Evolutionary conservation across 2,888 invertebrate species (phyloP), one percentile per base, ranked within the genome.

Genomic region (Trypoxylon attenuatum): DNA sequence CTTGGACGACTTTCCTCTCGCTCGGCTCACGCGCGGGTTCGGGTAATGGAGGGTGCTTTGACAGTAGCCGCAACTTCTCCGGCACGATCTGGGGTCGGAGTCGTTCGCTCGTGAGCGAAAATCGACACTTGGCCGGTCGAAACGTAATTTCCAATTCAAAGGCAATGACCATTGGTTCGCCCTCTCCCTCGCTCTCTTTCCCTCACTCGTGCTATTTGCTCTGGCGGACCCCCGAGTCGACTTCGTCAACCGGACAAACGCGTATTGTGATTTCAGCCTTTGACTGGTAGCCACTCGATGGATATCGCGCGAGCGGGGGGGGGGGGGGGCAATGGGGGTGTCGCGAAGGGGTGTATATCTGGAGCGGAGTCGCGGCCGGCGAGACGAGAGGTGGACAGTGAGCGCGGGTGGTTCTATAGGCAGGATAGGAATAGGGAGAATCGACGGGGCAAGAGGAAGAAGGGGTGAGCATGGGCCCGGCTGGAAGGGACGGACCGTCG

Each of bases 201-300:
- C 50, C 68, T 67, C 60, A 62, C 71, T 33, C 74, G 57, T 70
- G 73, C 78, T 84, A 84, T 84, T 85, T 86, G 83, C 84, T 80
- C 80, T 81, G 61, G 68, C 56, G 43, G 67, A 58, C 73, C 42
- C 23, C 6, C 51, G 60, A 73, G 76, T 73, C 78, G 77, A 79
- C 79, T 81, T 81, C 84, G 85, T 84, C 84, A 83, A 80, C 83
- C 84, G 84, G 84, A 85, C 85, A 85, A 85, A 86, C 85, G 86
- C 84, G 85, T 84, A 86, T 86, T 86, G 85, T 86, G 85, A 86
- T 86, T 85, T 79, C 78, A 80, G 83, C 84, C 86, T 86, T 86
- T 85, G 85, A 86, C 84, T 72, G 78, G 71, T 73, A 56, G 76
- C 73, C 77, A 73, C 76, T 80, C 80, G 78, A 78, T 76, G 78